Evolutionary conservation across 1,140 invertebrate species (phyloP).

Genomic region (Calliphora vicina): DNA sequence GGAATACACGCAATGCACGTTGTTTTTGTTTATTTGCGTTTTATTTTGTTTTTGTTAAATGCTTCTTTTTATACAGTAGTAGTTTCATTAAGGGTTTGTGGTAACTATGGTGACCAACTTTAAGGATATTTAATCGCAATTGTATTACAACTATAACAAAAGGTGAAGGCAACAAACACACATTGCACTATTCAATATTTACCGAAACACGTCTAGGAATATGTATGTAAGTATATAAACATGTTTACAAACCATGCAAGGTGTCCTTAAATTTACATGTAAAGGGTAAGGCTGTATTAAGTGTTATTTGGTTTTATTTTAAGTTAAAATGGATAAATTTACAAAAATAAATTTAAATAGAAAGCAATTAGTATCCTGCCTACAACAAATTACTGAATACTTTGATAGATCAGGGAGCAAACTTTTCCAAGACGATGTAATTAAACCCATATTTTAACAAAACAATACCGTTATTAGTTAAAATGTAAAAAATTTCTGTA

Average conservation of each 20-base stretch:
- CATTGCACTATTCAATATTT: background rate
- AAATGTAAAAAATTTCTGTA: too few species aligned
- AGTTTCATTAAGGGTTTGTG: constrained; percentile 10
- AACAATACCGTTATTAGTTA: too few species aligned
- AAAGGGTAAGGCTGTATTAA: background rate
- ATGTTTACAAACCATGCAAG: constrained; percentile 20
- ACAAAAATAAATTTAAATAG: too few species aligned
- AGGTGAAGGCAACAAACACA: background rate
- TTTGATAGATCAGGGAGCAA: too few species aligned
- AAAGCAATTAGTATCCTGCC: too few species aligned
- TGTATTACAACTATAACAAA: background rate
- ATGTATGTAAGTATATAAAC: background rate
- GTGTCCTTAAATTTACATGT: constrained; percentile 9
- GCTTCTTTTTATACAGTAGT: background rate
- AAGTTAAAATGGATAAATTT: too few species aligned
- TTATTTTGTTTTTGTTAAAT: background rate
- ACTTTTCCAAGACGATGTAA: too few species aligned
- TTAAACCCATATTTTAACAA: too few species aligned
- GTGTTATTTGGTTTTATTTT: too few species aligned
- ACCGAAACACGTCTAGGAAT: constrained; percentile 15
- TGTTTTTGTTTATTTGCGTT: background rate
- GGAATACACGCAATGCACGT: background rate
- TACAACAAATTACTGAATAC: too few species aligned
- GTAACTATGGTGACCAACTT: background rate
- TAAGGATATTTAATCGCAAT: background rate